Percentiles rank a stretch among this genome's conserved stretches.
Evolutionary conservation across 2,797 vertebrate species (phyloP).

Genomic region (Pampus argenteus): DNA sequence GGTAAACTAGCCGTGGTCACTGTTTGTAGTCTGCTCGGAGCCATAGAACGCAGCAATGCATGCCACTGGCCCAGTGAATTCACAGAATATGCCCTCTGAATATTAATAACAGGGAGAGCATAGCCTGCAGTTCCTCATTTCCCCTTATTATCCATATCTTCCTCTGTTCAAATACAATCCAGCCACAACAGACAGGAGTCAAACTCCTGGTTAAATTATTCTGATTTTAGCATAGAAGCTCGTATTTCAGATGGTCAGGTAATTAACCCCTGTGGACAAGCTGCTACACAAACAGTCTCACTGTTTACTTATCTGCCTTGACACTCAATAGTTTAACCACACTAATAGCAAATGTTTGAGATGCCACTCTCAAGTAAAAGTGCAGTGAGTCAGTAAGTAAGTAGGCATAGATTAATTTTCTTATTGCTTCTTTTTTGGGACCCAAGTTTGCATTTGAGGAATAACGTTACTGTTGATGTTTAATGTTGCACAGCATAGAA

Average conservation of each 20-base stretch:
- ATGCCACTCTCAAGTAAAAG: conserved; percentile 27
- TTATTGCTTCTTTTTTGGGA: conserved; percentile 54
- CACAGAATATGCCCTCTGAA: conserved; percentile 68
- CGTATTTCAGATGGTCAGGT: conserved; percentile 10
- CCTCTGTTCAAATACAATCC: conserved; percentile 38
- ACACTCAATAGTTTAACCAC: conserved; percentile 33
- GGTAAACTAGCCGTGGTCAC: conserved; percentile 63
- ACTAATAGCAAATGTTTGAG: conserved; percentile 22
- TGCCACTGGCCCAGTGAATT: conserved; percentile 60
- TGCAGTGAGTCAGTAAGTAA: conserved; percentile 6
- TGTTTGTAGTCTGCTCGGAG: conserved; percentile 60
- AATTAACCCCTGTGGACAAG: conserved; percentile 11
- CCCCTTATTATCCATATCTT: conserved; percentile 42
- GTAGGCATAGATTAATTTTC: conserved; percentile 35
- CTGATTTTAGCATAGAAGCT: conserved; percentile 25
- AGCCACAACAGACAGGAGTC: conserved; percentile 22
- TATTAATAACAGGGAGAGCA: conserved; percentile 68
- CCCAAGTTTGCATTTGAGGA: conserved; percentile 59
- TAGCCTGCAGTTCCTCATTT: conserved; percentile 53
- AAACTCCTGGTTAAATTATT: conserved; percentile 40
- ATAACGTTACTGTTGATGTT: conserved; percentile 69
- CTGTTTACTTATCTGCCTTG: conserved; percentile 21
- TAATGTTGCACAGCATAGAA: conserved; percentile 68
- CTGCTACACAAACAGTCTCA: conserved; percentile 9
- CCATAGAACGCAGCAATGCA: conserved; percentile 48